These are phyloP conservation scores for Campopleginae sp. DNA, from an alignment of 2,888 invertebrate species.

Conservation along the genomic window DNA sequence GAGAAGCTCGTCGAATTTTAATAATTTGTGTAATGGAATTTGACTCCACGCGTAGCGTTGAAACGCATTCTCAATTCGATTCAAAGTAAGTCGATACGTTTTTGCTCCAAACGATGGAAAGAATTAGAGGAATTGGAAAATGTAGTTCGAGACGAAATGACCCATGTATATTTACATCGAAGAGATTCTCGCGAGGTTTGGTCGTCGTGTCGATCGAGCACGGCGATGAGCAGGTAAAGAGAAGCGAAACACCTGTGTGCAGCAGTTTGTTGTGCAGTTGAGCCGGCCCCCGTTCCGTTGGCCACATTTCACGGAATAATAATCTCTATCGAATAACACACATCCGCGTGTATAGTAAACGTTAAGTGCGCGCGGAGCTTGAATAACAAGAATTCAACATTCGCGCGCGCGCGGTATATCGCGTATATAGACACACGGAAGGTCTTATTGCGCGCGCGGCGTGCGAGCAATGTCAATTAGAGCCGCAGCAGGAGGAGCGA, in stretches of 20 bases:
- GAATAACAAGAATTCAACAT: constrained; percentile 66
- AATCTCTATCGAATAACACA: constrained; percentile 64
- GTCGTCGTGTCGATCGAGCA: constrained; percentile 5
- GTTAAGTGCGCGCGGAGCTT: constrained; percentile 34
- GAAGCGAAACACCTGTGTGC: constrained; percentile 51
- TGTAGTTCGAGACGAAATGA: neutral
- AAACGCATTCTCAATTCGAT: no score
- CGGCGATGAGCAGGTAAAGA: constrained; percentile 1
- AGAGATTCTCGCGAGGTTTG: constrained; percentile 1
- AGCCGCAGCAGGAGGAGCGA: constrained; percentile 8
- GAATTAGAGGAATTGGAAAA: neutral
- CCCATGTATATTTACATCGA: neutral
- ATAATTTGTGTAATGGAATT: no score
- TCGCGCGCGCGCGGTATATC: constrained; percentile 54
- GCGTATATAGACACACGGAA: constrained; percentile 49
- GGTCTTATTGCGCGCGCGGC: constrained; percentile 60
- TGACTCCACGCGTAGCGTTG: no score
- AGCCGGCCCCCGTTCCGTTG: neutral
- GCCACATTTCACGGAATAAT: constrained; percentile 51
- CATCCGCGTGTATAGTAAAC: constrained; percentile 46
- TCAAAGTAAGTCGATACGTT: no score
- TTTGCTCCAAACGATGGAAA: neutral
- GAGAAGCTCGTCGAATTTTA: no score
- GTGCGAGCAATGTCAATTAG: constrained; percentile 61
- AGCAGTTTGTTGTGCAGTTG: constrained; percentile 6